Evolutionary conservation across 2,888 invertebrate species (phyloP).

Genomic region (Ophraella communa): DNA sequence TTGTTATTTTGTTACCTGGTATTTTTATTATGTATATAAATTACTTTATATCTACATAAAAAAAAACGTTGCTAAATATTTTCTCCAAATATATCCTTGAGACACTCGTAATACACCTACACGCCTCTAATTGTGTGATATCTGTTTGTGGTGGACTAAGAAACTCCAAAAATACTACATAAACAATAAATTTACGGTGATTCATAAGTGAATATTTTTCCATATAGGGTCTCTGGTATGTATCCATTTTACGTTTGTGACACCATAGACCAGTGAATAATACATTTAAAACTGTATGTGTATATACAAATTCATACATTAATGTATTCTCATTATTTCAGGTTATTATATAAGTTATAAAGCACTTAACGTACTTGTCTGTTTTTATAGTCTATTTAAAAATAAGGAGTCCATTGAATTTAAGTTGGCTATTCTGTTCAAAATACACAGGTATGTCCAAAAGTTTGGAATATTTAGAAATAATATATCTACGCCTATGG

Average conservation of each 20-base stretch:
- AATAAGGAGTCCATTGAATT: too few species aligned
- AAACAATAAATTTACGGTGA: slow-evolving; percentile 6
- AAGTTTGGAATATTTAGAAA: too few species aligned
- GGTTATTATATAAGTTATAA: too few species aligned
- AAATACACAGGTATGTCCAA: too few species aligned
- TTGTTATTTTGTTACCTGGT: not conserved
- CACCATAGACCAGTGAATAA: not conserved
- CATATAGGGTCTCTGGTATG: not conserved
- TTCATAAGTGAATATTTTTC: slow-evolving; percentile 5
- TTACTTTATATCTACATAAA: not conserved
- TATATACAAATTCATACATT: too few species aligned
- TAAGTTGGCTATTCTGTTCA: too few species aligned
- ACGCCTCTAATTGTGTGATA: not conserved
- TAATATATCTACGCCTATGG: too few species aligned
- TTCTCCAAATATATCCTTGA: slow-evolving; percentile 9
- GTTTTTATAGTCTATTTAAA: too few species aligned
- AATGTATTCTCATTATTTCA: too few species aligned
- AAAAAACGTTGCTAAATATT: slow-evolving; percentile 2
- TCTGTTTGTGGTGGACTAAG: not conserved
- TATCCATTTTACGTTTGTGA: not conserved
- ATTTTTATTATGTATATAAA: slow-evolving; percentile 2
- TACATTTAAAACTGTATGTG: not conserved
- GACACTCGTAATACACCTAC: not conserved
- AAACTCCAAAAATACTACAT: slow-evolving; percentile 2
- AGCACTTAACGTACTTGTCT: too few species aligned